phyloP scores from a whole-genome alignment of 2,797 vertebrate genomes.

The Ciconia nigra region DNA sequence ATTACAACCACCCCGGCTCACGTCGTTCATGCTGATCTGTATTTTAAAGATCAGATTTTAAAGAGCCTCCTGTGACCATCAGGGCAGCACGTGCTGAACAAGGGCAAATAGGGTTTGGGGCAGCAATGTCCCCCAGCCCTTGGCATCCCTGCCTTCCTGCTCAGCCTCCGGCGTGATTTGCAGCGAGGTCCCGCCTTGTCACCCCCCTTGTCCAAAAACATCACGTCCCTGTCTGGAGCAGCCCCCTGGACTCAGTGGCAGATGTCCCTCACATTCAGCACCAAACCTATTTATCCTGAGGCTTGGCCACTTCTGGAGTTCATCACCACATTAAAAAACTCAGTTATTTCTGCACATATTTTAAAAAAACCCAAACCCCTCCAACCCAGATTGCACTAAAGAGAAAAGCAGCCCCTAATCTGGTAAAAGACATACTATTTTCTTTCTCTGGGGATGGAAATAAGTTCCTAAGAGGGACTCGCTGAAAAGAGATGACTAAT shows the following conservation, averaged over 20 bases:
- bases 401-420: neutral
- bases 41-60: neutral
- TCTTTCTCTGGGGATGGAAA: slow-evolving; percentile 2
- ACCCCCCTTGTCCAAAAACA: neutral
- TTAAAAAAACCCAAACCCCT: neutral
- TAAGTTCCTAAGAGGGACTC: neutral
- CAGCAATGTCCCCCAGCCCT: neutral
- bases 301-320: neutral
- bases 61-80: neutral
- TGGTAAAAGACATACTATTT: slow-evolving; percentile 11
- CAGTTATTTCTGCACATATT: neutral
- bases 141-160: neutral
- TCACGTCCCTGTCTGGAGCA: neutral
- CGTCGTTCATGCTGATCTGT: neutral
- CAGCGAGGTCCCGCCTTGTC: neutral
- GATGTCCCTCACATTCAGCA: neutral
- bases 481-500: slow-evolving; percentile 37
- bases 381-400: neutral
- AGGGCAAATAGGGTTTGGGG: neutral
- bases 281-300: neutral
- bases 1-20: neutral
- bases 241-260: neutral
- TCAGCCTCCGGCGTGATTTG: neutral
- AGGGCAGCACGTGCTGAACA: accelerated
- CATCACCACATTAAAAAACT: neutral